Conservation (phyloP, 1,140 invertebrate species). For the Sitophilus oryzae region DNA sequence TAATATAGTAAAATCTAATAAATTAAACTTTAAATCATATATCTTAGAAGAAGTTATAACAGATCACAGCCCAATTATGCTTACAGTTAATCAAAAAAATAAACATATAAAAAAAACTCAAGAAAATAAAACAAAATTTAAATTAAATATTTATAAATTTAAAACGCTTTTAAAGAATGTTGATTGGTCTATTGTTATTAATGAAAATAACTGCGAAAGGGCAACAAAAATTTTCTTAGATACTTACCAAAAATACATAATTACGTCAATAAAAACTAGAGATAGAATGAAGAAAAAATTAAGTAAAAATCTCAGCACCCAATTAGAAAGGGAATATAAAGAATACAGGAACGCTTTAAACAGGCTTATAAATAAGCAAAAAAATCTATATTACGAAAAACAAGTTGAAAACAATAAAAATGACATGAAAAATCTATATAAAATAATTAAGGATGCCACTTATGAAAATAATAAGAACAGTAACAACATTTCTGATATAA, state of each 20-base stretch:
- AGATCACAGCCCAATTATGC: neutral
- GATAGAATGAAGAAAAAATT: too few relatives aligned
- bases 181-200: neutral
- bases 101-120: too few relatives aligned
- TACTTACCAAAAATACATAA: too few relatives aligned
- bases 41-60: neutral
- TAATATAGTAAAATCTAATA: slow-evolving; percentile 4
- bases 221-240: slow-evolving; percentile 1
- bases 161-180: neutral
- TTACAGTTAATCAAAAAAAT: neutral
- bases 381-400: neutral
- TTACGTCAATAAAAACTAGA: too few relatives aligned
- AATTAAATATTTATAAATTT: neutral
- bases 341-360: neutral
- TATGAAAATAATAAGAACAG: neutral
- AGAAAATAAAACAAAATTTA: neutral
- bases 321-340: too few relatives aligned
- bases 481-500: neutral
- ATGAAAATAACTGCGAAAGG: neutral
- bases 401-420: neutral
- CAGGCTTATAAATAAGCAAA: neutral
- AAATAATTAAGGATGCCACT: neutral
- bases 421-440: neutral
- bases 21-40: neutral
- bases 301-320: too few relatives aligned